These are phyloP conservation scores for Eurystomus glaucurus DNA, from an alignment of 2,797 vertebrate species.

Conservation along the genomic window DNA sequence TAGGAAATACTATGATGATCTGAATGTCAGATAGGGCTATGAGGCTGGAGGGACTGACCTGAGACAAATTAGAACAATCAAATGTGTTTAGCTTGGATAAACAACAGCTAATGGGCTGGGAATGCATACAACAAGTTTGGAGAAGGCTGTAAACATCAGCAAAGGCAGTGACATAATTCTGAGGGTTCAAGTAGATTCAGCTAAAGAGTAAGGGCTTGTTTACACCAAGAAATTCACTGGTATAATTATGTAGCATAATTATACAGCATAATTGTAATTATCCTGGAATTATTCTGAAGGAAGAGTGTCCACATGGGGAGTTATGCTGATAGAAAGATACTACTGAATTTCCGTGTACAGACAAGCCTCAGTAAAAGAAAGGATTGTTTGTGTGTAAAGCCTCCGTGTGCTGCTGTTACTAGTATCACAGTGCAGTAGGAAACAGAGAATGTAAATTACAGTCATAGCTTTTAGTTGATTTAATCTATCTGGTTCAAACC, in stretches of 20 bases:
- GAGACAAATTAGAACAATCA: conserved; percentile 36
- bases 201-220: conserved; percentile 37
- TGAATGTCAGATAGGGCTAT: conserved; percentile 17
- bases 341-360: conserved; percentile 25
- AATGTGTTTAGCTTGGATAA: conserved; percentile 36
- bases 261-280: conserved; percentile 55
- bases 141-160: conserved; percentile 35
- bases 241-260: conserved; percentile 49
- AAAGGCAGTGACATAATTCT: conserved; percentile 29
- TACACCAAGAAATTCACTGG: conserved; percentile 34
- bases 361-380: conserved; percentile 24
- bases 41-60: neutral
- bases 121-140: conserved; percentile 23
- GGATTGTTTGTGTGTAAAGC: neutral
- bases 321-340: conserved; percentile 29
- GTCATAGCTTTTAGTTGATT: conserved; percentile 56
- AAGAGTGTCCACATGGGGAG: conserved; percentile 35
- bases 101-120: conserved; percentile 19
- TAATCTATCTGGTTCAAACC: conserved; percentile 46
- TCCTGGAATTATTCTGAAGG: conserved; percentile 54
- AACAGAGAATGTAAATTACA: conserved; percentile 54
- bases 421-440: conserved; percentile 11
- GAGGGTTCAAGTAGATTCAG: conserved; percentile 24
- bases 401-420: conserved; percentile 16
- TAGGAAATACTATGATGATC: neutral